Conservation (phyloP, 2,888 invertebrate species). For the Pammene aurita region DNA sequence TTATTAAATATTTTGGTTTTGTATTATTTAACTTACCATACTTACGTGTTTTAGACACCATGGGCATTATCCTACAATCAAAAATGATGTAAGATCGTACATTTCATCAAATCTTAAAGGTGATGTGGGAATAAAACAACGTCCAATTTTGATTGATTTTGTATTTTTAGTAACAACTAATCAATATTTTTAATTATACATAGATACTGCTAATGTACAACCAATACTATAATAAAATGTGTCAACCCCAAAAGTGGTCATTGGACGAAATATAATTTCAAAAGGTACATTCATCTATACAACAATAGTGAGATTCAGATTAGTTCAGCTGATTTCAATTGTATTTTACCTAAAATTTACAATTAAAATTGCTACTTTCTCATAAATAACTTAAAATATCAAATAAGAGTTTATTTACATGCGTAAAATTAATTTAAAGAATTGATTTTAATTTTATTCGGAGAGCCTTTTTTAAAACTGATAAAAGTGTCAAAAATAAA, state of each 20-base stretch:
- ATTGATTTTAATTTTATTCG: constrained; percentile 53
- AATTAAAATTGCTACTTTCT: constrained; percentile 74
- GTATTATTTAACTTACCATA: no score
- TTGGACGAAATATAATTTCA: constrained; percentile 78
- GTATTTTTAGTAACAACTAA: constrained; percentile 83
- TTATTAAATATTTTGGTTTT: no score
- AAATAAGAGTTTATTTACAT: constrained; percentile 74
- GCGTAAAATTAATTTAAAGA: constrained; percentile 59
- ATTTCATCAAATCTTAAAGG: no score
- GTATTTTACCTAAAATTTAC: constrained; percentile 69
- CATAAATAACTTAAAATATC: constrained; percentile 80
- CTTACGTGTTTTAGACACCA: no score
- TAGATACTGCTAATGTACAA: constrained; percentile 80
- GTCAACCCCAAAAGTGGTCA: constrained; percentile 70
- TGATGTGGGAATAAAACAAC: constrained; percentile 46
- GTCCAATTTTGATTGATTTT: constrained; percentile 74
- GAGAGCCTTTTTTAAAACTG: constrained; percentile 53
- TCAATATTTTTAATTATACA: constrained; percentile 81
- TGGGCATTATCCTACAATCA: no score
- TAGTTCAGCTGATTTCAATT: constrained; percentile 80
- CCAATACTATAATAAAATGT: constrained; percentile 68
- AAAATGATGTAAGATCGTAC: no score
- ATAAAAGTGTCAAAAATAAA: constrained; percentile 69
- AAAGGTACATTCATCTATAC: constrained; percentile 72
- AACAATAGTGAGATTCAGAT: constrained; percentile 79